Evolutionary conservation across 2,888 invertebrate genomes (phyloP).

Genomic region (Lathronympha strigana): DNA sequence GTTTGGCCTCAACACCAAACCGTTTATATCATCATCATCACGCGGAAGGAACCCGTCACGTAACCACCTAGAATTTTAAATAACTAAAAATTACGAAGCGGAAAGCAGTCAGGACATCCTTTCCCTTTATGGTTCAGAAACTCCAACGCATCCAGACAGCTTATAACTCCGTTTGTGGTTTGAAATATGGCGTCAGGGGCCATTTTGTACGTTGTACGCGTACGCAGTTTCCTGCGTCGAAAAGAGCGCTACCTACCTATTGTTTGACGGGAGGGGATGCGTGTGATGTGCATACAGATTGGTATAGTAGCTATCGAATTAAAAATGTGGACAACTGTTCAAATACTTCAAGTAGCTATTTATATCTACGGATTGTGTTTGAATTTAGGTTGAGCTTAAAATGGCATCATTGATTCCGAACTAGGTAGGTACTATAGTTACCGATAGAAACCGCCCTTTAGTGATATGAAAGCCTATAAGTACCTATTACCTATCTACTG

Average conservation of each 20-base stretch:
- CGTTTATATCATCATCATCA: slow-evolving; percentile 45
- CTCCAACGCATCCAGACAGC: slow-evolving; percentile 75
- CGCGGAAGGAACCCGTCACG: slow-evolving; percentile 56
- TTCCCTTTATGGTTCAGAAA: slow-evolving; percentile 71
- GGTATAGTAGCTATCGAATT: slow-evolving; percentile 63
- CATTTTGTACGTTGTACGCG: slow-evolving; percentile 76
- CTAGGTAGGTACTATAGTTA: too few species aligned
- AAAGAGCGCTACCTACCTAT: slow-evolving; percentile 80
- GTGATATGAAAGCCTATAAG: too few species aligned
- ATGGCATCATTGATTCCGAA: too few species aligned
- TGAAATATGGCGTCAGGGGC: slow-evolving; percentile 65
- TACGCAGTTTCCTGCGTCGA: slow-evolving; percentile 79
- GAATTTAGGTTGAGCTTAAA: too few species aligned
- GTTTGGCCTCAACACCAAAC: background rate
- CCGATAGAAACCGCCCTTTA: too few species aligned
- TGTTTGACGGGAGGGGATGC: slow-evolving; percentile 77
- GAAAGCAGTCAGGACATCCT: slow-evolving; percentile 79
- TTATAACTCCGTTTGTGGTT: slow-evolving; percentile 64
- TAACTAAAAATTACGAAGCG: slow-evolving; percentile 64
- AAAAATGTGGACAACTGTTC: slow-evolving; percentile 41
- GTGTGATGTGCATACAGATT: slow-evolving; percentile 72
- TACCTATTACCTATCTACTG: too few species aligned
- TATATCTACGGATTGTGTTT: too few species aligned
- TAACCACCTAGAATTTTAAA: slow-evolving; percentile 53
- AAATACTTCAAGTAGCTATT: too few species aligned